These are phyloP conservation scores for Rhamphomyia laevipes DNA, from an alignment of 2,888 invertebrate genomes.

Conservation along the genomic window DNA sequence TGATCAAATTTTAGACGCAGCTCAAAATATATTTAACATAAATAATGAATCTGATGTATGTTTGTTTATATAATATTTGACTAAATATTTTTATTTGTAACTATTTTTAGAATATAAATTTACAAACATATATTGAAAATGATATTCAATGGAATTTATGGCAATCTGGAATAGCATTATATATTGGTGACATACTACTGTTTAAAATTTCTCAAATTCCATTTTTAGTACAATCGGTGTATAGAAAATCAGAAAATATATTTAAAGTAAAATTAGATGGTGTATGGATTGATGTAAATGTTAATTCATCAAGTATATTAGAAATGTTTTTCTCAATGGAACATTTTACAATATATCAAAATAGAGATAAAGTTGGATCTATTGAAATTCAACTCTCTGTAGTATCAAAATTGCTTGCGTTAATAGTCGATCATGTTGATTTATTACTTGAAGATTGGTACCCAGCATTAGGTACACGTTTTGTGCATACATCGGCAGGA, in stretches of 20 bases:
- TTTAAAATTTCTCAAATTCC: slow-evolving; percentile 74
- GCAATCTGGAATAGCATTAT: slow-evolving; percentile 83
- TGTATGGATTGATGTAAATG: slow-evolving; percentile 72
- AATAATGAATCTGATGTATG: neutral
- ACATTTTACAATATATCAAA: slow-evolving; percentile 39
- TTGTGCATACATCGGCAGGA: slow-evolving; percentile 95
- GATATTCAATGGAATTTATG: slow-evolving; percentile 81
- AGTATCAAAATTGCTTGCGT: slow-evolving; percentile 68
- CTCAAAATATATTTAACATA: slow-evolving; percentile 35
- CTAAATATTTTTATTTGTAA: neutral
- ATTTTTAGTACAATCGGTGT: slow-evolving; percentile 43
- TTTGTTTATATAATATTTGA: neutral
- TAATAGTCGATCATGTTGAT: slow-evolving; percentile 92
- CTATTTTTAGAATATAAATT: slow-evolving; percentile 25
- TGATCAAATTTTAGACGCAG: slow-evolving; percentile 66
- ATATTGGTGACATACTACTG: slow-evolving; percentile 69
- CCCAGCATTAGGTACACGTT: slow-evolving; percentile 88
- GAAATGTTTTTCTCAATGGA: slow-evolving; percentile 71
- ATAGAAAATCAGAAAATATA: slow-evolving; percentile 40
- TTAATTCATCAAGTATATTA: slow-evolving; percentile 66
- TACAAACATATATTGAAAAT: slow-evolving; percentile 29
- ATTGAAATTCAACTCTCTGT: slow-evolving; percentile 26
- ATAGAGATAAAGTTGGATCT: slow-evolving; percentile 41
- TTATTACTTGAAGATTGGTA: slow-evolving; percentile 97
- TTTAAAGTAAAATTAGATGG: slow-evolving; percentile 73